Evolutionary conservation across 2,797 vertebrate genomes (phyloP), one percentile per base, ranked within the genome.

Genomic region (Galaxias olidus): DNA sequence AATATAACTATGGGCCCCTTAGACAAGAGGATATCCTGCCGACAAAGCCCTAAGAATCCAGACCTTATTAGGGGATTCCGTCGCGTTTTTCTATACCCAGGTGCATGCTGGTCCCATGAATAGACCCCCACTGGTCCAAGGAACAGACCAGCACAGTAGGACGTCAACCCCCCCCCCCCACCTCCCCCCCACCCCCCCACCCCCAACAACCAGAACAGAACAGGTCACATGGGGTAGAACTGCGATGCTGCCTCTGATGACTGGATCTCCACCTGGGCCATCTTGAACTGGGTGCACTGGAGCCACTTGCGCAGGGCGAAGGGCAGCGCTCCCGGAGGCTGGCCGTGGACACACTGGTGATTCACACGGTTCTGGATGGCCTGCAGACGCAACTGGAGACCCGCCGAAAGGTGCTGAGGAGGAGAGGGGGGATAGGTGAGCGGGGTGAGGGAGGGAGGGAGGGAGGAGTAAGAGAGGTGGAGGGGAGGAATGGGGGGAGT

Each of bases 201-300:
- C 55, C 55, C n/a, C 47, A 63, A 72, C 46, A 64, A 49, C 61
- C 63, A 56, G 65, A 69, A 59, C 54, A 71, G 20, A 19, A 30
- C 63, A 41, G 72, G 85, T 98, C 93, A 99, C 89, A 99, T 95
- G 78, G 98, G 97, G 85, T 99, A 99, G 87, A 99, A 99, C 67
- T 99, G 98, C 13, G 98, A 99, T 2, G 97, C 96, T 0, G 98
- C 98, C 87, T 98, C 98, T 0, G 98, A 99, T 0, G 97, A 98
- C 90, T 99, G 98, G 86, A 99, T 98, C 86, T 99, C 98, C 88
- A 99, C 97, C 89, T 99, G 98, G 68, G 98, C 98, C 98, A 99
- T 99, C 82, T 99, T 99, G 87, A 99, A 99, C 77, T 98, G 98
- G 20, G 96, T 98, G 74, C 97, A 98, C 82, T 95, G 98, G 46